A percentile compares a stretch with the other conserved stretches of the same genome.
Conservation (phyloP, 2,888 invertebrate species). For the Aromia moschata region DNA sequence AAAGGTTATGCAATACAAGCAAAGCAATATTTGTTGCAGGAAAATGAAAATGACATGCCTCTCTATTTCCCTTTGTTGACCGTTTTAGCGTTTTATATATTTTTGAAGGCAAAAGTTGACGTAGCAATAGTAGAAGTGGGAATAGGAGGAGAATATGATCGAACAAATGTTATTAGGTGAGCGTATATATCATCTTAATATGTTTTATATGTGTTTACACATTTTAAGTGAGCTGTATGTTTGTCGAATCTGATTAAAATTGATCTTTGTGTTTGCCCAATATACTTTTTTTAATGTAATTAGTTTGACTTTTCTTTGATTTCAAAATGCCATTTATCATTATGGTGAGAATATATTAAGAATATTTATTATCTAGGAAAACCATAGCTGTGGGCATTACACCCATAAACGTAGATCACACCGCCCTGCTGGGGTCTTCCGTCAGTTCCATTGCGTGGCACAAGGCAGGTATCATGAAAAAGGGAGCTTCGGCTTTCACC, state of each 20-base stretch:
- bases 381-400: conserved; percentile 90
- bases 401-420: conserved; percentile 91
- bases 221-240: too few relatives aligned
- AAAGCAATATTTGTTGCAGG: conserved; percentile 63
- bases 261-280: too few relatives aligned
- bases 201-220: too few relatives aligned
- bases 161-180: conserved; percentile 86
- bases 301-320: background rate
- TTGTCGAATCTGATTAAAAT: too few relatives aligned
- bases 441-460: conserved; percentile 90
- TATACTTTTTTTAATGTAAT: too few relatives aligned
- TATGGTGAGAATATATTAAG: conserved; percentile 56
- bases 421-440: conserved; percentile 79
- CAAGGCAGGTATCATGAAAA: conserved; percentile 95
- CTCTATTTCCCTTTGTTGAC: conserved; percentile 95
- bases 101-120: conserved; percentile 84
- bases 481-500: conserved; percentile 75
- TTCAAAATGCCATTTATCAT: background rate
- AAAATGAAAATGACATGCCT: conserved; percentile 79
- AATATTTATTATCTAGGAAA: conserved; percentile 71
- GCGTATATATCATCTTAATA: too few relatives aligned
- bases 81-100: conserved; percentile 88
- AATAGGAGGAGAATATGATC: conserved; percentile 93
- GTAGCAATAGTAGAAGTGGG: conserved; percentile 97
- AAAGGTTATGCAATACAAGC: too few relatives aligned